phyloP scores from a whole-genome alignment of 2,888 invertebrate genomes.

The Cheilosia vulpina region DNA sequence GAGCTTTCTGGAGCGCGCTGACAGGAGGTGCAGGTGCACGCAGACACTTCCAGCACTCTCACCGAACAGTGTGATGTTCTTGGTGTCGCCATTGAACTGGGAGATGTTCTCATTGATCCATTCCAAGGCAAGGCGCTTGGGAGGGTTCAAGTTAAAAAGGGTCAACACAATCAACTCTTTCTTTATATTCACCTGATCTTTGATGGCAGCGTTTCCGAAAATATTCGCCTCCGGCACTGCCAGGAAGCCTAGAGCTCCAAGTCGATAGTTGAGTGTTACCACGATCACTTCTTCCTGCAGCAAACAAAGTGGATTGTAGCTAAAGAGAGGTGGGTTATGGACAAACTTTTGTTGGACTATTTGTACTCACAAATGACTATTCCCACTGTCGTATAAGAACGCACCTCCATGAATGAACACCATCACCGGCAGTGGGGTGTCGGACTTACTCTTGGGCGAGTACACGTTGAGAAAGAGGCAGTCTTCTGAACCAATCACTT shows the following conservation, averaged over 20 bases:
- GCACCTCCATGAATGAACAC: conserved; percentile 83
- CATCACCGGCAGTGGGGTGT: conserved; percentile 80
- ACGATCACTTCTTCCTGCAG: conserved; percentile 82
- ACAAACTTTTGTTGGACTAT: background rate
- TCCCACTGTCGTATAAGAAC: conserved; percentile 80
- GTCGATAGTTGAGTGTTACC: conserved; percentile 81
- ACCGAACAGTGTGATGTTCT: conserved; percentile 77
- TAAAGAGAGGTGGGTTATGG: conserved; percentile 54
- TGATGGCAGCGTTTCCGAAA: conserved; percentile 81
- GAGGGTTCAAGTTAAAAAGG: background rate
- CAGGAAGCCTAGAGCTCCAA: conserved; percentile 81
- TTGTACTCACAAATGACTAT: conserved; percentile 79
- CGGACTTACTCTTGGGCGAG: conserved; percentile 77
- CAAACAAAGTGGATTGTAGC: conserved; percentile 80
- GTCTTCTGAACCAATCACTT: conserved; percentile 80
- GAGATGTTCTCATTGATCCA: conserved; percentile 82
- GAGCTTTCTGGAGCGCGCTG: conserved; percentile 73
- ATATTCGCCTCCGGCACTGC: conserved; percentile 81
- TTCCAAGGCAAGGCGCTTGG: conserved; percentile 81
- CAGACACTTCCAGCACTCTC: conserved; percentile 76
- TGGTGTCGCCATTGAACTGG: conserved; percentile 82
- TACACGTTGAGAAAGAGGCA: conserved; percentile 82
- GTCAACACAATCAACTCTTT: conserved; percentile 38
- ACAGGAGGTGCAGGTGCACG: conserved; percentile 75
- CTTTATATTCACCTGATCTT: conserved; percentile 80